Evolutionary conservation across 2,888 invertebrate species (phyloP).

Genomic region (Eupithecia pulchellata): DNA sequence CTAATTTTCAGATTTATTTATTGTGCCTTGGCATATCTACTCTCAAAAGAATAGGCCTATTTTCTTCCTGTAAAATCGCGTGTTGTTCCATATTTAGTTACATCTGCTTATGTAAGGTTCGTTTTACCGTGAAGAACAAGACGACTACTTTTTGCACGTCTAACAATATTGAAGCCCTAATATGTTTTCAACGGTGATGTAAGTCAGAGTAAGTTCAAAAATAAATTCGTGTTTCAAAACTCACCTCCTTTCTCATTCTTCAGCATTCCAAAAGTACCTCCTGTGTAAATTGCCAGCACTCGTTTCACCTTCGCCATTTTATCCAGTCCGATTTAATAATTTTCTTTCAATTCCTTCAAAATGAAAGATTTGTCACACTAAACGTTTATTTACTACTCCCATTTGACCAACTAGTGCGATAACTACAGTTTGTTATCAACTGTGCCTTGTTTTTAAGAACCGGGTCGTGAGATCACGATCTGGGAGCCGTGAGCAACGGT

Average conservation of each 20-base stretch:
- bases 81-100: no score
- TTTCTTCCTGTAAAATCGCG: neutral
- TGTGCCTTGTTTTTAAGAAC: neutral
- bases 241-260: conserved; percentile 92
- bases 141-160: no score
- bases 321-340: neutral
- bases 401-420: neutral
- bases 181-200: no score
- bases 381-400: neutral
- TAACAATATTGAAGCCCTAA: no score
- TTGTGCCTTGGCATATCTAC: neutral
- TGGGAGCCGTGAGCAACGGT: neutral
- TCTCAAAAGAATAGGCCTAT: neutral
- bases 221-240: conserved; percentile 25
- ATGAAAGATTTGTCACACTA: neutral
- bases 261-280: conserved; percentile 98
- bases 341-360: neutral
- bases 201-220: no score
- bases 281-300: conserved; percentile 90
- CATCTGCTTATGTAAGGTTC: no score
- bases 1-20: neutral
- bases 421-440: neutral
- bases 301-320: conserved; percentile 61
- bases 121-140: no score
- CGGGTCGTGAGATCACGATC: no score